These are phyloP conservation scores for Hirtodrosophila cameraria DNA, from an alignment of 2,888 invertebrate genomes.

Conservation along the genomic window DNA sequence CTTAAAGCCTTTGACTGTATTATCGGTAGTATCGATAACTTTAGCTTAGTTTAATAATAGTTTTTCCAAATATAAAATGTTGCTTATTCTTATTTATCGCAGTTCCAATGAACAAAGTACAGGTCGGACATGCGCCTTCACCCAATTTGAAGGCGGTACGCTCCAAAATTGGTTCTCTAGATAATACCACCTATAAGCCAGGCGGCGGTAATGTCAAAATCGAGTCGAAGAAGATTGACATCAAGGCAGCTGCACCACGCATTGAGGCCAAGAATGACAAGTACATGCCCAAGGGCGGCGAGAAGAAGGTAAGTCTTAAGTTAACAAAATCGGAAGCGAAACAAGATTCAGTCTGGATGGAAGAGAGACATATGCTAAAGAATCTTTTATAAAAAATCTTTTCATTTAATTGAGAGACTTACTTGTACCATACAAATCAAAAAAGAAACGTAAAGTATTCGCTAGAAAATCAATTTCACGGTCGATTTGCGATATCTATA, in stretches of 20 bases:
- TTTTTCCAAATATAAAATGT: too few relatives aligned
- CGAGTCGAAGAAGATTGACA: constrained; percentile 93
- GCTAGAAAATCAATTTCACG: constrained; percentile 80
- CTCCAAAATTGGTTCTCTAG: constrained; percentile 95
- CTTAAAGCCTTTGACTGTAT: too few relatives aligned
- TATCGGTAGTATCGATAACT: not conserved
- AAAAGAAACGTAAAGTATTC: constrained; percentile 48
- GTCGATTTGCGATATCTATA: constrained; percentile 70
- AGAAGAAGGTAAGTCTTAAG: constrained; percentile 90
- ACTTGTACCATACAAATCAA: constrained; percentile 29
- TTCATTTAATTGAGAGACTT: constrained; percentile 30
- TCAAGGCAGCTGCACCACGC: constrained; percentile 92
- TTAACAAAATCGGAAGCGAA: constrained; percentile 1
- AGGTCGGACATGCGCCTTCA: constrained; percentile 95
- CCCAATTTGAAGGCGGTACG: constrained; percentile 96
- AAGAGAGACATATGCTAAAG: not conserved
- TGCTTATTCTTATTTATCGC: constrained; percentile 83
- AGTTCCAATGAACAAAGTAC: constrained; percentile 96
- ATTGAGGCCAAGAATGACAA: constrained; percentile 96
- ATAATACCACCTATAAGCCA: constrained; percentile 95
- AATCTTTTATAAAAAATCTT: constrained; percentile 9
- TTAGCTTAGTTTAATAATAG: too few relatives aligned
- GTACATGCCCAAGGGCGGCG: constrained; percentile 94
- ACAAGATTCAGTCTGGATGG: not conserved
- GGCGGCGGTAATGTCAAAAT: constrained; percentile 95